Percentiles rank a stretch among this genome's conserved stretches.
phyloP scores from a whole-genome alignment of 2,888 invertebrate genomes.

The Tortricodes alternella region DNA sequence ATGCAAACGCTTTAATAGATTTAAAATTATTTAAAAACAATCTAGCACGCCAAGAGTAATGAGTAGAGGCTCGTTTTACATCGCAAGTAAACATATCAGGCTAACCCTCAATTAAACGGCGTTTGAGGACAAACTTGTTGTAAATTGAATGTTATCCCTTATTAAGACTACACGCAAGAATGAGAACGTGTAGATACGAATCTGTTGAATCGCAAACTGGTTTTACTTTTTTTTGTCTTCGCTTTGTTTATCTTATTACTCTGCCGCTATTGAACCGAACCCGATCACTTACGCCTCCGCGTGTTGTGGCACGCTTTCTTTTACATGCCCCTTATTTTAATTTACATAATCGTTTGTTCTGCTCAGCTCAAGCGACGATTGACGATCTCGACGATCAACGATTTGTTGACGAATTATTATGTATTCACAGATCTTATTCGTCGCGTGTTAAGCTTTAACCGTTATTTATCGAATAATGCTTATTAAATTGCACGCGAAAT shows the following conservation, averaged over 20 bases:
- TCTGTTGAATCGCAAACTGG: conserved; percentile 51
- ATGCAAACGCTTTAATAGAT: no score
- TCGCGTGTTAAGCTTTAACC: conserved; percentile 8
- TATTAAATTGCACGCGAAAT: conserved; percentile 5
- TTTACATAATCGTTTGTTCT: conserved; percentile 29
- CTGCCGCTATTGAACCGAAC: conserved; percentile 55
- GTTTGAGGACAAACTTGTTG: conserved; percentile 3
- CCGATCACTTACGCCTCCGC: conserved; percentile 54
- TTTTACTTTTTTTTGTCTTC: conserved; percentile 66
- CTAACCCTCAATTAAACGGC: neutral
- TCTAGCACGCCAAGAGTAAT: no score
- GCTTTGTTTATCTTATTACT: conserved; percentile 65
- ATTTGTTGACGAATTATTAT: conserved; percentile 26
- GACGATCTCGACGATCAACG: conserved; percentile 11
- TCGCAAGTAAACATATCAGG: conserved; percentile 57
- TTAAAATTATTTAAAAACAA: no score
- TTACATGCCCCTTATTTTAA: conserved; percentile 31
- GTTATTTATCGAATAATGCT: conserved; percentile 11
- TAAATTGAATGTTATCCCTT: conserved; percentile 11
- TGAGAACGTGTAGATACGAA: conserved; percentile 8
- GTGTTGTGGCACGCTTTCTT: conserved; percentile 48
- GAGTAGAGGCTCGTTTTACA: conserved; percentile 57
- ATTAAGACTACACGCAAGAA: neutral
- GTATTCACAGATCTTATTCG: conserved; percentile 17
- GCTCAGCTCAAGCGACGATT: conserved; percentile 14